Conservation (phyloP, 2,888 invertebrate genomes). For the Leptinotarsa juncta region DNA sequence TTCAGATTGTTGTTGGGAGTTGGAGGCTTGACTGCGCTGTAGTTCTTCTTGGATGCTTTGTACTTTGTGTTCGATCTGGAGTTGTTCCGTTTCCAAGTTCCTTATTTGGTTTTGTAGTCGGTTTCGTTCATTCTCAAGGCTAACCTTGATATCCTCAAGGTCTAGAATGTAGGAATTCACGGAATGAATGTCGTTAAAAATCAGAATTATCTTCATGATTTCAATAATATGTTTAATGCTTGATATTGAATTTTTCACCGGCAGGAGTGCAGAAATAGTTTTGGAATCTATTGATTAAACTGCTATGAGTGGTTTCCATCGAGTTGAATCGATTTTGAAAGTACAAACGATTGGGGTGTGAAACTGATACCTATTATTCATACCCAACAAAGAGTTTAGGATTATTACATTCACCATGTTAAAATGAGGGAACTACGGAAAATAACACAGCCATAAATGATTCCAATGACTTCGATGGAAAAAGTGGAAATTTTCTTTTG, state of each 20-base stretch:
- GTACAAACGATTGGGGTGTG: background rate
- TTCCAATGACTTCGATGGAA: no score
- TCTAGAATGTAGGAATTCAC: slow-evolving; percentile 62
- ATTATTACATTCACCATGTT: background rate
- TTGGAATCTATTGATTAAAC: background rate
- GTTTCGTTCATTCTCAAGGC: slow-evolving; percentile 80
- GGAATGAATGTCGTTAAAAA: background rate
- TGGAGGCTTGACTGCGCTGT: slow-evolving; percentile 75
- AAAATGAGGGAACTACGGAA: background rate
- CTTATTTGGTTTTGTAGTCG: slow-evolving; percentile 78
- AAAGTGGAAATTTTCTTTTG: no score
- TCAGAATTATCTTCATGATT: slow-evolving; percentile 19
- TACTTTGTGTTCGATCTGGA: slow-evolving; percentile 79
- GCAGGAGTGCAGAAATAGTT: background rate
- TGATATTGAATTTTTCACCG: background rate
- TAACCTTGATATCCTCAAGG: slow-evolving; percentile 82
- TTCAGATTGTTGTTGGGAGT: slow-evolving; percentile 78
- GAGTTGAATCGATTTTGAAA: background rate
- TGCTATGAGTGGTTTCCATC: background rate
- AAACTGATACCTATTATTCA: background rate
- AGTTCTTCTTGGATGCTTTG: slow-evolving; percentile 75
- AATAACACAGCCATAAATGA: no score
- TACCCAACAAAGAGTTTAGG: background rate
- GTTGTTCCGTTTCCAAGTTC: slow-evolving; percentile 78
- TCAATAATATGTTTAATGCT: background rate